Evolutionary conservation across 1,140 invertebrate genomes (phyloP).

Genomic region (Apis dorsata): DNA sequence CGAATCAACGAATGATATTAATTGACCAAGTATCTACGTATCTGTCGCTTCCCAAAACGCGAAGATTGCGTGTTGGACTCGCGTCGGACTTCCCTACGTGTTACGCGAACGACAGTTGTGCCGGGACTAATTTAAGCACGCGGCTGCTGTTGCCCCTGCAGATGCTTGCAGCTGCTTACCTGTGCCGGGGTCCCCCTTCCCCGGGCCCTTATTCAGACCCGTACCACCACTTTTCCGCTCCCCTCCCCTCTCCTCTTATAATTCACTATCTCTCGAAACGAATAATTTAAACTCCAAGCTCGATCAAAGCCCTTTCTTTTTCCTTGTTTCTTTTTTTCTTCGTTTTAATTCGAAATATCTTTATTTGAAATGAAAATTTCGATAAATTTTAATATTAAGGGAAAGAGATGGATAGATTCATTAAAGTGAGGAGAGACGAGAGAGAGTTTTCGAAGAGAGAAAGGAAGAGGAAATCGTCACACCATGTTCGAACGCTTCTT

Average conservation of each 20-base stretch:
- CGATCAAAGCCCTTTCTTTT: neutral
- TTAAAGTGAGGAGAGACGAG: neutral
- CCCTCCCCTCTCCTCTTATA: too few species aligned
- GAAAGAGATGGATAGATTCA: too few species aligned
- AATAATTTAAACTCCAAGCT: too few species aligned
- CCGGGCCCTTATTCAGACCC: slow-evolving; percentile 40
- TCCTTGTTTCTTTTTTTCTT: neutral
- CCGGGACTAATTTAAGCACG: slow-evolving; percentile 80
- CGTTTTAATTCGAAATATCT: neutral
- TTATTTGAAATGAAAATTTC: accelerated
- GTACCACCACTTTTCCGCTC: slow-evolving; percentile 1
- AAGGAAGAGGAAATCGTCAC: slow-evolving; percentile 26
- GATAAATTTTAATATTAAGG: too few species aligned
- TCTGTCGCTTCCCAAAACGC: neutral
- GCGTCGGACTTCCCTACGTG: slow-evolving; percentile 58
- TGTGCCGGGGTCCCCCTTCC: slow-evolving; percentile 62
- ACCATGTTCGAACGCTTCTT: slow-evolving; percentile 20
- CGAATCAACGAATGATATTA: too few species aligned
- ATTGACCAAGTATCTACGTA: neutral
- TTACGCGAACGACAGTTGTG: slow-evolving; percentile 78
- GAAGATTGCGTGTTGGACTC: neutral
- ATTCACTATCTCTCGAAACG: neutral
- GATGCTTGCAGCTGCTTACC: slow-evolving; percentile 77
- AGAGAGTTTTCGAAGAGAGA: neutral
- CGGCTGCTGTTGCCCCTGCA: slow-evolving; percentile 74